These are phyloP conservation scores for Istiophorus platypterus DNA, from an alignment of 2,113 vertebrate genomes.

Conservation along the genomic window DNA sequence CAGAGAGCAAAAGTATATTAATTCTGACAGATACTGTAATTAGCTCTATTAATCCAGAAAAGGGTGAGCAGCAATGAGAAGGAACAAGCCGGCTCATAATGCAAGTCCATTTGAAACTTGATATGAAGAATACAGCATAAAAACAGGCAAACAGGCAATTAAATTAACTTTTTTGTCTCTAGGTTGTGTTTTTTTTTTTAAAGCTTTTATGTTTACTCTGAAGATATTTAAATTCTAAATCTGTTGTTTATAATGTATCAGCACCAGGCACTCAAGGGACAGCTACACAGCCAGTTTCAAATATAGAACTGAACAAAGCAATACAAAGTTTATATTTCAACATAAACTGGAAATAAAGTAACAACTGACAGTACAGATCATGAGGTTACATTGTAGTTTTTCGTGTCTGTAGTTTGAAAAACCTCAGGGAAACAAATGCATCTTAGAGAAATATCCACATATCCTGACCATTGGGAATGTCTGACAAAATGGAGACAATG, in stretches of 20 bases:
- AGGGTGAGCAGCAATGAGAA: not conserved
- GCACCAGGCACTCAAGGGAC: constrained; percentile 2
- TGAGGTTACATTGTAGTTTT: not conserved
- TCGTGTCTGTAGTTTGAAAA: not conserved
- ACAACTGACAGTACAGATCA: not conserved
- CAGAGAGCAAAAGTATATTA: constrained; percentile 1
- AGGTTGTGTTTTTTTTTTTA: not conserved
- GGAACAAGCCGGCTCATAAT: constrained; percentile 1
- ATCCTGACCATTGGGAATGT: not conserved
- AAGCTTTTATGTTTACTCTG: not conserved
- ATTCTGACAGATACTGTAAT: not conserved
- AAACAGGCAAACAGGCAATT: not conserved
- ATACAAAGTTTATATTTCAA: not conserved
- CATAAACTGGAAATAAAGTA: not conserved
- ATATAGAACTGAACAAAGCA: not conserved
- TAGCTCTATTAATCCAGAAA: constrained; percentile 4
- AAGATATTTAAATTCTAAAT: not conserved
- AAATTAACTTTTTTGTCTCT: not conserved
- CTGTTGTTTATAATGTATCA: constrained; percentile 6
- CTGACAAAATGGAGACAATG: not conserved
- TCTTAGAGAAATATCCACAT: not conserved
- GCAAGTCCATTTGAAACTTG: not conserved
- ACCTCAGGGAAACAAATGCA: not conserved
- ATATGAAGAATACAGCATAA: not conserved
- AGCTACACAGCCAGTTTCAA: constrained; percentile 7